Evolutionary conservation across 2,888 invertebrate genomes (phyloP), one percentile per base, ranked within the genome.

Genomic region (Chouioia cunea): DNA sequence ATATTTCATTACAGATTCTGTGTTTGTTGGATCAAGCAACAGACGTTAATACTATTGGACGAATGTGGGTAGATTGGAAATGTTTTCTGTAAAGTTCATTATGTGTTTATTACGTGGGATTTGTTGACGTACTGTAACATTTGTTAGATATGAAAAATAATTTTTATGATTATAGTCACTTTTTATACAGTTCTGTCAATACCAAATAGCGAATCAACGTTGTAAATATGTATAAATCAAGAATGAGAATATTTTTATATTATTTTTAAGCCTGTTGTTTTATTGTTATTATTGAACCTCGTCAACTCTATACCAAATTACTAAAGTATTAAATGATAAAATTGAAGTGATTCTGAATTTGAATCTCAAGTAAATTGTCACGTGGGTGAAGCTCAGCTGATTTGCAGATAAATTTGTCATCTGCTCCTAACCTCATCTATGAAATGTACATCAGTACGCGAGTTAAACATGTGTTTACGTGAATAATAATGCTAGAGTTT

Each of bases 11-110:
- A 56, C 76, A 87, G 87, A 90, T 93, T 18, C 87, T 89, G 71
- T 89, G 90, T 78, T 86, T 93, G 16, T 86, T 93, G 60, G 91
- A 91, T 80, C 89, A 91, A 78, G 91, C 93, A 1, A 91, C 90
- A 0, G 93, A 93, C 85, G 86, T 88, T 20, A 90, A 91, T 81
- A 86, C 93, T 60, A 84, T 93, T 27, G 91, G 91, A 0, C 87
- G 91, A 67, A 88, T 89, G 62, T 93, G 82, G 75, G 71, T 65
- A 1, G 92, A 92, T 10, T 92, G 92, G 90, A 86, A 85, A 72
- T 87, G 92, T 0, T 93, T 70, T 65, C 22, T 67, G 36, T 73
- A 70, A 56, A 47, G 10, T 65, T 6, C 54, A n/a, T 43, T 48
- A 36, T 27, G 15, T 46, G 47, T 22, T 43, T 60, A 62, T 59